Evolutionary conservation across 37 sponge, comb jelly and placozoan genomes (phyloP).

Genomic region (Spongia lamella): DNA sequence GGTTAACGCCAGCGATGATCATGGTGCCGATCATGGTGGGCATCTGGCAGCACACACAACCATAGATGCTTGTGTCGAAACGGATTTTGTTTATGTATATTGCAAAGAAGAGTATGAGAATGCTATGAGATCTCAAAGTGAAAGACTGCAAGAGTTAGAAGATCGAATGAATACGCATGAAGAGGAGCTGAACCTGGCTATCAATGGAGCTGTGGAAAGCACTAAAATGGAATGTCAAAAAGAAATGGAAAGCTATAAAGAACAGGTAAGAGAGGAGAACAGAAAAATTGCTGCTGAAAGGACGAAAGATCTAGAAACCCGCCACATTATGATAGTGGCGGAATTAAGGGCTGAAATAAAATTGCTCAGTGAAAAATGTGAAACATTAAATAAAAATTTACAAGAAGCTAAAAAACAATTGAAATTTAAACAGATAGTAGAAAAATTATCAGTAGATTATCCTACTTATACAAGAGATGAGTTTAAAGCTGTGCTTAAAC

Average conservation of each 20-base stretch:
- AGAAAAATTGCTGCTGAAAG: constrained; percentile 8
- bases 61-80: no score
- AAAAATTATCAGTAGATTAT: constrained; percentile 32
- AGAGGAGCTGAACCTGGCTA: no score
- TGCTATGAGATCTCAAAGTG: no score
- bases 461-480: constrained; percentile 17
- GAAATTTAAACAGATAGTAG: constrained; percentile 48
- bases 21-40: no score
- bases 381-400: background rate
- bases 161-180: no score
- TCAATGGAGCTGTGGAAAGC: no score
- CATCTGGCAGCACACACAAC: no score
- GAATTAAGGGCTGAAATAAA: constrained; percentile 66
- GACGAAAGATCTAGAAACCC: constrained; percentile 26
- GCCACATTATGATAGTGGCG: constrained; percentile 7
- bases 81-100: no score
- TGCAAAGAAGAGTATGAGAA: no score
- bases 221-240: constrained; percentile 41
- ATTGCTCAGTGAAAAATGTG: constrained; percentile 37
- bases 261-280: constrained; percentile 22
- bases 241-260: constrained; percentile 26
- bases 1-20: no score
- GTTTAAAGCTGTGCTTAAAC: no score
- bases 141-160: no score
- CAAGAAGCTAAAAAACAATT: constrained; percentile 7